These are phyloP conservation scores for Volucella inflata DNA, from an alignment of 2,888 invertebrate species.

Conservation along the genomic window DNA sequence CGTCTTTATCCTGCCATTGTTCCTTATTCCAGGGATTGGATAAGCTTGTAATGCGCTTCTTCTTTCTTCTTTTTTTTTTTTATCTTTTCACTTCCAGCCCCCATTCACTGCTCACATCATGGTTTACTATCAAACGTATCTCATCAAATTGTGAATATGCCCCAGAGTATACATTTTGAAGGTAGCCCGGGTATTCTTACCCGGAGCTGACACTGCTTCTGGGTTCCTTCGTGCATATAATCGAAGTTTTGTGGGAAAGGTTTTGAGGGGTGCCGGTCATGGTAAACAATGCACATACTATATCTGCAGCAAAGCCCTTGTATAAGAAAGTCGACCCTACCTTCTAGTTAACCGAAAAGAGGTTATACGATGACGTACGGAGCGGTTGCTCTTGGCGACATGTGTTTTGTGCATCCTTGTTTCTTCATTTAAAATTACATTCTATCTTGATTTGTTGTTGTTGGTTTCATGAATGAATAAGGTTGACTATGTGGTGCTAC, in stretches of 20 bases:
- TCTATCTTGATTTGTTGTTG: slow-evolving; percentile 43
- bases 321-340: slow-evolving; percentile 52
- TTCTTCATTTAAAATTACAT: slow-evolving; percentile 20
- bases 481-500: slow-evolving; percentile 51
- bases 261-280: slow-evolving; percentile 30
- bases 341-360: slow-evolving; percentile 29
- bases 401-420: slow-evolving; percentile 44
- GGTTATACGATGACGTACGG: slow-evolving; percentile 43
- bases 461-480: slow-evolving; percentile 36
- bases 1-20: slow-evolving; percentile 47
- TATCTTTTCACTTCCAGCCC: background rate
- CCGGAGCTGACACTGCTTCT: background rate
- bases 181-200: slow-evolving; percentile 11
- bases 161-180: background rate
- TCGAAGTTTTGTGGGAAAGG: slow-evolving; percentile 59
- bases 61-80: slow-evolving; percentile 48
- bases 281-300: slow-evolving; percentile 73
- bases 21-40: slow-evolving; percentile 33
- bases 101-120: background rate
- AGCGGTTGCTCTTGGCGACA: slow-evolving; percentile 21
- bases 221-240: slow-evolving; percentile 61
- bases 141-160: slow-evolving; percentile 51
- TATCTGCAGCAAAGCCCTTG: slow-evolving; percentile 67
- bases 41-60: slow-evolving; percentile 68
- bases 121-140: slow-evolving; percentile 37